phyloP scores from a whole-genome alignment of 2,113 vertebrate species.

The Charadrius vociferus region DNA sequence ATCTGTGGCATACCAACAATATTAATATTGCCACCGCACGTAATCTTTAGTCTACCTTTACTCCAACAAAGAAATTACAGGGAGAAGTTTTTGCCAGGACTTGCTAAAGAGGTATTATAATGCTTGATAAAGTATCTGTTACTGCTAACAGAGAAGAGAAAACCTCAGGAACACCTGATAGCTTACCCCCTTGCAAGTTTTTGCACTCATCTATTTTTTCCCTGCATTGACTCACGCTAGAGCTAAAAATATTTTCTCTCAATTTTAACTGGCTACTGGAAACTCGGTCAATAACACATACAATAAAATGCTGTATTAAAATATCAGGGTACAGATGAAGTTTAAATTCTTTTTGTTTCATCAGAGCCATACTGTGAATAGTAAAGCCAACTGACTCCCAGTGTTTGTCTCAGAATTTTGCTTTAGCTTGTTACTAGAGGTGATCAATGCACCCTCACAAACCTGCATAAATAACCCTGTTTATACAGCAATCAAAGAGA shows the following conservation, averaged over 20 bases:
- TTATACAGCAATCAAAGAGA: not conserved
- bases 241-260: conserved; percentile 7
- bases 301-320: not conserved
- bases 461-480: not conserved
- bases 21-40: not conserved
- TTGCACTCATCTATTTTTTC: not conserved
- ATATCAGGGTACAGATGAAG: not conserved
- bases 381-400: not conserved
- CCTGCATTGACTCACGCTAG: not conserved
- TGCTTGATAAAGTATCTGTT: not conserved
- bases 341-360: not conserved
- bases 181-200: not conserved
- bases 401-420: not conserved
- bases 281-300: not conserved
- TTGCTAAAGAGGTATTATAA: not conserved
- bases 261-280: not conserved
- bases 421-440: not conserved
- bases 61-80: not conserved
- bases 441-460: not conserved
- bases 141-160: not conserved
- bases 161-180: not conserved
- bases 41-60: not conserved
- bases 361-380: not conserved
- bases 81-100: not conserved
- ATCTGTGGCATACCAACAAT: not conserved